These are phyloP conservation scores for Nomia melanderi DNA, from an alignment of 1,140 invertebrate genomes.

Conservation along the genomic window DNA sequence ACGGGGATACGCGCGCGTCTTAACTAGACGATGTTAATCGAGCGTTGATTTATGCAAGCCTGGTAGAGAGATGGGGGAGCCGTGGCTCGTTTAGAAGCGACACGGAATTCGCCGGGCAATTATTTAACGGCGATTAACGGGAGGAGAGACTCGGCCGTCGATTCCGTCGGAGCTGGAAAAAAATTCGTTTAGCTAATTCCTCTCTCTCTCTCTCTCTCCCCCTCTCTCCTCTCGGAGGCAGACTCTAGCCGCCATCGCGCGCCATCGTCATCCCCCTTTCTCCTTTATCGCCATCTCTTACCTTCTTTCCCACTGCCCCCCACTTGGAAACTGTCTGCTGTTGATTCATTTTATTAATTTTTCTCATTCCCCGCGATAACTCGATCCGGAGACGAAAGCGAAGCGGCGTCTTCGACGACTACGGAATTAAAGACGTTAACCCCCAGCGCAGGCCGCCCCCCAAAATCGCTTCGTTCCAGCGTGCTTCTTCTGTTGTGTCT, in stretches of 20 bases:
- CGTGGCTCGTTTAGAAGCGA: slow-evolving; percentile 6
- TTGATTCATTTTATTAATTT: slow-evolving; percentile 73
- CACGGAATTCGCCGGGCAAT: slow-evolving; percentile 14
- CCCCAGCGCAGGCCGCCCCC: slow-evolving; percentile 56
- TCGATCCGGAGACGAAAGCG: slow-evolving; percentile 58
- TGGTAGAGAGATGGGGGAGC: too few species aligned
- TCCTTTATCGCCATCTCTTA: too few species aligned
- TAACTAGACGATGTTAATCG: slow-evolving; percentile 13
- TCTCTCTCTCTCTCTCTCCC: too few species aligned
- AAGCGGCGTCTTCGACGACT: slow-evolving; percentile 52
- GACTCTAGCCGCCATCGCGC: slow-evolving; percentile 27
- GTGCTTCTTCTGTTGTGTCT: slow-evolving; percentile 33
- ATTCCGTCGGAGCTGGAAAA: slow-evolving; percentile 40
- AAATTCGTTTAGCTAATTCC: slow-evolving; percentile 68
- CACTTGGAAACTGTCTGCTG: slow-evolving; percentile 45
- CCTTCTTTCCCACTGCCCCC: not conserved
- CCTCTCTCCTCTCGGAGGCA: too few species aligned
- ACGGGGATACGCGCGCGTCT: not conserved
- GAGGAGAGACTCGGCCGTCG: slow-evolving; percentile 23
- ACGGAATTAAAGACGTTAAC: slow-evolving; percentile 62
- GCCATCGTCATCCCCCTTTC: too few species aligned
- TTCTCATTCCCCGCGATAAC: slow-evolving; percentile 67
- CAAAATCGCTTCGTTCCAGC: slow-evolving; percentile 55
- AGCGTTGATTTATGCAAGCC: slow-evolving; percentile 31
- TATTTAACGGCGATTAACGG: slow-evolving; percentile 44